phyloP scores from a whole-genome alignment of 2,113 vertebrate species.

The Psittacara wagleri region DNA sequence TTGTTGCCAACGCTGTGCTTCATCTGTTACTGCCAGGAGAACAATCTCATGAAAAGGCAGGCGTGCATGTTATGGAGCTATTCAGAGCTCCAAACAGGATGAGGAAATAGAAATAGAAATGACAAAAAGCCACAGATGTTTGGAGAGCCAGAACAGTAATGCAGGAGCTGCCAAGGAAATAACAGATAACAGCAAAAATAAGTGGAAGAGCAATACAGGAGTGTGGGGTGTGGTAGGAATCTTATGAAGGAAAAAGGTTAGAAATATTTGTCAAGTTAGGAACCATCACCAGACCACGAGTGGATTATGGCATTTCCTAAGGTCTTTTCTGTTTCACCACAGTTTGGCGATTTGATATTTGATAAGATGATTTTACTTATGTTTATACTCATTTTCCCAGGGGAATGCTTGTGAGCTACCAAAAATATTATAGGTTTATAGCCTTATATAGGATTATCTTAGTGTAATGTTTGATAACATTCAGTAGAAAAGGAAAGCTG shows the following conservation, averaged over 20 bases:
- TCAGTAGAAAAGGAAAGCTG: neutral
- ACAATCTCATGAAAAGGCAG: neutral
- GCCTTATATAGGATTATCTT: neutral
- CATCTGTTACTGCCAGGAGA: conserved; percentile 8
- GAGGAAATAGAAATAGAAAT: neutral
- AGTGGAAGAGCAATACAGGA: neutral
- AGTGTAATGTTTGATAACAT: neutral
- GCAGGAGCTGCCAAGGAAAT: neutral
- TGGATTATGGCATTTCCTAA: neutral
- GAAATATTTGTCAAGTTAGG: neutral
- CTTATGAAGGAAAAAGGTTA: neutral
- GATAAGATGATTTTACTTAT: neutral
- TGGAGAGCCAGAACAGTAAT: neutral
- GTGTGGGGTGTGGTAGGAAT: neutral
- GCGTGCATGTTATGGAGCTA: neutral
- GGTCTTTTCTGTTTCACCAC: neutral
- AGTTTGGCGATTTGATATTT: neutral
- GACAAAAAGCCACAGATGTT: conserved; percentile 6
- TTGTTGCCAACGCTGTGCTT: neutral
- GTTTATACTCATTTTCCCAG: neutral
- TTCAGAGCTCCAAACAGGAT: conserved; percentile 4
- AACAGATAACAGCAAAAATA: neutral
- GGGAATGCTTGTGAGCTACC: neutral
- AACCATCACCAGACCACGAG: neutral
- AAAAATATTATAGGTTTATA: neutral